A percentile compares a stretch with the other conserved stretches of the same genome.
Evolutionary conservation across 2,797 vertebrate genomes (phyloP).

Genomic region (Syngnathus acus): DNA sequence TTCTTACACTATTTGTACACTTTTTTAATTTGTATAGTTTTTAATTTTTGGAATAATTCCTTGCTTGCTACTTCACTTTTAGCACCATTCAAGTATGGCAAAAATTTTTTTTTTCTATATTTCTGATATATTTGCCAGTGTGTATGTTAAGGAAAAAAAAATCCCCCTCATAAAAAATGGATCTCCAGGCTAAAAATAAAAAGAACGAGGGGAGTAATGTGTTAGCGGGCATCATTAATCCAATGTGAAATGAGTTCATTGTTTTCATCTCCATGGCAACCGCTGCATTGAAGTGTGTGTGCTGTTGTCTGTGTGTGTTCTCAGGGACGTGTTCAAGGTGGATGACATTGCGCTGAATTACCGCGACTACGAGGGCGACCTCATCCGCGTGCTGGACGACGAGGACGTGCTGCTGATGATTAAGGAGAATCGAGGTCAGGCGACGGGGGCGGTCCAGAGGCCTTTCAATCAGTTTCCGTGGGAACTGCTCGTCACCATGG

Average conservation of each 20-base stretch:
- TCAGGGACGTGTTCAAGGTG: conserved; percentile 76
- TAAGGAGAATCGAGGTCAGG: conserved; percentile 54
- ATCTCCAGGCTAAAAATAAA: conserved; percentile 2
- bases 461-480: conserved; percentile 80
- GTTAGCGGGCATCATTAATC: neutral
- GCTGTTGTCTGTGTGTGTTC: neutral
- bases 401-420: conserved; percentile 85
- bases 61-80: neutral
- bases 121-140: neutral
- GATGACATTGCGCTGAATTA: conserved; percentile 83
- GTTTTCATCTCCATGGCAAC: conserved; percentile 20
- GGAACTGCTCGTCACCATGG: conserved; percentile 78
- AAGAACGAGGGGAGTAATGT: neutral
- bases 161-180: neutral
- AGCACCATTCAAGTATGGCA: neutral
- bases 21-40: too few relatives aligned
- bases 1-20: too few relatives aligned
- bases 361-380: conserved; percentile 78
- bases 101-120: neutral
- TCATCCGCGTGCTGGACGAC: conserved; percentile 82
- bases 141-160: neutral
- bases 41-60: neutral
- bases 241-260: neutral
- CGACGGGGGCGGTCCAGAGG: conserved; percentile 44
- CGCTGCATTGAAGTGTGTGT: conserved; percentile 15